Evolutionary conservation across 2,888 invertebrate genomes (phyloP), one percentile per base, ranked within the genome.

Genomic region (Thalpophila matura): DNA sequence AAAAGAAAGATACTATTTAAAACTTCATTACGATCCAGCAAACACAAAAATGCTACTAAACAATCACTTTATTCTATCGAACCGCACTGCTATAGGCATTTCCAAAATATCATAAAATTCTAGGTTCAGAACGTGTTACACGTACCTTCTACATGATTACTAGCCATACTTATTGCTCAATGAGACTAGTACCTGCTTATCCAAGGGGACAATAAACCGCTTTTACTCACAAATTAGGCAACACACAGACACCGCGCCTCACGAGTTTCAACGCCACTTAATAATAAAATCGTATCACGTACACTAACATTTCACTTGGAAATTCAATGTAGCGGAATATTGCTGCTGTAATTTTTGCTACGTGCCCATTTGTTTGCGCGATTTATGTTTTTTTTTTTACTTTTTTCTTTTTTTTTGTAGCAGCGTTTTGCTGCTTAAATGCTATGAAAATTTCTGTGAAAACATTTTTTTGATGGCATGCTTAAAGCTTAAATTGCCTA

Each of bases 231-330:
- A 51, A 43, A 61, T 74, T 33, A 58, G 24, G 18, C 29, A 31
- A 42, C 29, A 27, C 22, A 14, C 22, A 33, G 12, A 40, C 24
- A 16, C 14, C 10, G 12, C 10, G 24, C 33, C 35, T 16, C 57
- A 16, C 33, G 27, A 35, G 4, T 57, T 22, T 50, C 27, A 16
- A 47, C 53, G 9, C 37, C 38, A 42, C 50, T 38, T 40, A 20
- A 62, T 68, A 63, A 56, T 62, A 59, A 58, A 79, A 53, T 49
- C 70, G 5, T 31, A 57, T 76, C 77, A 77, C 80, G 80, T 76
- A 45, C 54, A 22, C 4, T 56, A 47, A 50, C 57, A 47, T 64
- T 64, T 67, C 57, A 57, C 62, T 64, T 50, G 51, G 56, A 45
- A 14, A 70, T 79, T 69, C 66, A 70, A 77, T 66, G 65, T 68